Evolutionary conservation across 1,140 invertebrate genomes (phyloP).

Genomic region (Halotydeus destructor): DNA sequence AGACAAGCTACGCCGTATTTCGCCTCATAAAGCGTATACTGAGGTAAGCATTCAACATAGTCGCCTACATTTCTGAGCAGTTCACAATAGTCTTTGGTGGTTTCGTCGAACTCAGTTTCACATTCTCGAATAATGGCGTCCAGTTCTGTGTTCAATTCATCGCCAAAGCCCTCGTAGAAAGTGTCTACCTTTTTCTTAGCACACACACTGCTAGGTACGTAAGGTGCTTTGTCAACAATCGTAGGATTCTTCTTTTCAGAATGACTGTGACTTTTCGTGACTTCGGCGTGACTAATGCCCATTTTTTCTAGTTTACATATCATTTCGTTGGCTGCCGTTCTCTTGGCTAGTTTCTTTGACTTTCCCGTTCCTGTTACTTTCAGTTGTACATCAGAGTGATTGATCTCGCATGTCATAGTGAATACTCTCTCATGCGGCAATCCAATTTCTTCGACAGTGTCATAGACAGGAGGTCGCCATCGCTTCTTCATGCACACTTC

Average conservation of each 20-base stretch:
- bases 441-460: conserved; percentile 61
- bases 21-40: not conserved
- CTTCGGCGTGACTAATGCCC: conserved; percentile 1
- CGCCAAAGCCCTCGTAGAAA: no score
- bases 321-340: conserved; percentile 41
- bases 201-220: no score
- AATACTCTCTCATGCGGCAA: conserved; percentile 78
- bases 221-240: no score
- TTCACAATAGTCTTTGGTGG: not conserved
- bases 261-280: no score
- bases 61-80: not conserved
- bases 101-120: not conserved
- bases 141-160: no score
- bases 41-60: not conserved
- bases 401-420: conserved; percentile 61
- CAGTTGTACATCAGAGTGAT: conserved; percentile 30
- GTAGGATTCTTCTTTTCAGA: no score
- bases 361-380: conserved; percentile 45
- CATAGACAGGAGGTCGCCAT: conserved; percentile 79
- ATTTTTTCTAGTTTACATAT: not conserved
- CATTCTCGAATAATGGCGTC: not conserved
- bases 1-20: conserved; percentile 1
- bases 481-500: conserved; percentile 87
- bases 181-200: not conserved
- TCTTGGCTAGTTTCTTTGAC: conserved; percentile 85